phyloP scores from a whole-genome alignment of 2,797 vertebrate genomes.

The Helicolenus hilgendorfi region DNA sequence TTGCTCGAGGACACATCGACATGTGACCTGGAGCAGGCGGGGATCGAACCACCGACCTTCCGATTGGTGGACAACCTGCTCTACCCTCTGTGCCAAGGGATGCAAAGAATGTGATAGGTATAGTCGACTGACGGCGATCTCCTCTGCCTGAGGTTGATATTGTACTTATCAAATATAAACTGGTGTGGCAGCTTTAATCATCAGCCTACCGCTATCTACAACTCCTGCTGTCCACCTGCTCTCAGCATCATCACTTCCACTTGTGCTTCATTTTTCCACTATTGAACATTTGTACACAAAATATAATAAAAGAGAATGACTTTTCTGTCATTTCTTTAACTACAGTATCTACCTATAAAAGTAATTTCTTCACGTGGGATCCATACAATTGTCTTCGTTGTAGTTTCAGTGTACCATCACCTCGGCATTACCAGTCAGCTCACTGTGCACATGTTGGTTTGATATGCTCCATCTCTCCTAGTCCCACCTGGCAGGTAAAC shows the following conservation, averaged over 20 bases:
- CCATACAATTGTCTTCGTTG: neutral
- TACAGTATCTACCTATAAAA: too few relatives aligned
- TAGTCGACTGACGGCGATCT: neutral
- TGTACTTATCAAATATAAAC: neutral
- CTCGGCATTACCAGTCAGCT: constrained; percentile 14
- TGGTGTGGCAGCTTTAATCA: neutral
- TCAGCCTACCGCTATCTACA: too few relatives aligned
- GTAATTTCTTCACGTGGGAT: neutral
- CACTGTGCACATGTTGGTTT: constrained; percentile 14
- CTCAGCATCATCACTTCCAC: too few relatives aligned
- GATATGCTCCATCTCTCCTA: constrained; percentile 38
- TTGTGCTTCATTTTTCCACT: too few relatives aligned
- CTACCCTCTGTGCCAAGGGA: neutral
- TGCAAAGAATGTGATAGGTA: neutral
- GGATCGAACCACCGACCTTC: too few relatives aligned
- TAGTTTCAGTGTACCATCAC: too few relatives aligned
- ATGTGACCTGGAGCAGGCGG: too few relatives aligned
- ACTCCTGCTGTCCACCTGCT: too few relatives aligned
- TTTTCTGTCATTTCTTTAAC: neutral
- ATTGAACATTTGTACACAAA: neutral
- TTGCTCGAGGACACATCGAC: too few relatives aligned
- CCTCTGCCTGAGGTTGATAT: neutral
- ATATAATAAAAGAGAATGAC: neutral
- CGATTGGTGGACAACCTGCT: too few relatives aligned
- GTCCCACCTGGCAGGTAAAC: constrained; percentile 78